A percentile compares a stretch with the other conserved stretches of the same genome.
Conservation (phyloP, 2,888 invertebrate genomes). For the Pilophorus perplexus region DNA sequence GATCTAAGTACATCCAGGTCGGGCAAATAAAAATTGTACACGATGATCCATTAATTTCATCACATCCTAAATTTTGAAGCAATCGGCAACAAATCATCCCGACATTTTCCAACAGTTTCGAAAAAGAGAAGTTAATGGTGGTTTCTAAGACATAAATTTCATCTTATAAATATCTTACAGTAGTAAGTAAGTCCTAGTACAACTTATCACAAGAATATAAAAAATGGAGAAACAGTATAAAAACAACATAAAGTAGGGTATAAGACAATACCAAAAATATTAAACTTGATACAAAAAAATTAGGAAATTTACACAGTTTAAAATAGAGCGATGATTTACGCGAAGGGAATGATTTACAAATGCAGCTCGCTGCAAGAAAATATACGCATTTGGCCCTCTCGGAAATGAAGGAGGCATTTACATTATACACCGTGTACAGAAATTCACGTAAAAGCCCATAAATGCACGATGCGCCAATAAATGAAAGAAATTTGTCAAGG, state of each 20-base stretch:
- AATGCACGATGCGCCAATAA: no score
- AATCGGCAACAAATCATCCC: neutral
- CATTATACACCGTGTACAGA: no score
- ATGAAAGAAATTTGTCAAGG: no score
- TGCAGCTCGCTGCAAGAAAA: slow-evolving; percentile 7
- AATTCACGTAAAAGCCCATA: no score
- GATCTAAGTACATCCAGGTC: slow-evolving; percentile 23
- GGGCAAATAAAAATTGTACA: neutral
- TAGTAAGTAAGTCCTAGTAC: no score
- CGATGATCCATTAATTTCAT: neutral
- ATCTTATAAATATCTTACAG: no score
- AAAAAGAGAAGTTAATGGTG: neutral
- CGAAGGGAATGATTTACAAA: slow-evolving; percentile 26
- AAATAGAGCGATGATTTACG: neutral
- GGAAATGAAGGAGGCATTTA: no score
- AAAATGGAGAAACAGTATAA: neutral
- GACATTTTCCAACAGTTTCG: neutral
- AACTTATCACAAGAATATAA: slow-evolving; percentile 18
- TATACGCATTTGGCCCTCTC: neutral
- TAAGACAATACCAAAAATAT: slow-evolving; percentile 11
- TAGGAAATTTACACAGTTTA: neutral
- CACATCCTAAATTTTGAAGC: neutral
- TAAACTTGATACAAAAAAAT: slow-evolving; percentile 7
- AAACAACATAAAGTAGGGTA: neutral
- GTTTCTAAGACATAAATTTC: no score